A percentile compares a stretch with the other conserved stretches of the same genome.
Conservation (phyloP, 2,113 vertebrate genomes). For the Colossoma macropomum region DNA sequence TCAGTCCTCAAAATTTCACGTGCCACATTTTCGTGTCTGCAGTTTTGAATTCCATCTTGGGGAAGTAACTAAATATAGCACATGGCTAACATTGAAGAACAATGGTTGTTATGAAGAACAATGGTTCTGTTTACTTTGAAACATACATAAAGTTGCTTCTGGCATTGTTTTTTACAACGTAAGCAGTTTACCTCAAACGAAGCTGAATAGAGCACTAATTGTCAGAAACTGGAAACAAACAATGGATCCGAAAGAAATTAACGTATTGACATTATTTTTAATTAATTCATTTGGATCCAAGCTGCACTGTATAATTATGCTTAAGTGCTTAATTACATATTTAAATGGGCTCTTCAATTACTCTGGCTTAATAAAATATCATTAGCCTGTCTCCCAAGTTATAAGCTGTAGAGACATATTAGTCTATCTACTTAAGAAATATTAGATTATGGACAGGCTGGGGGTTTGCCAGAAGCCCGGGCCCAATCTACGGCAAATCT, state of each 20-base stretch:
- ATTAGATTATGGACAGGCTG: conserved; percentile 73
- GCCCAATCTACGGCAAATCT: conserved; percentile 78
- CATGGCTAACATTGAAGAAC: neutral
- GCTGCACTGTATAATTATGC: conserved; percentile 89
- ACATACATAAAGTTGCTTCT: neutral
- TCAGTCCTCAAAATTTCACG: conserved; percentile 14
- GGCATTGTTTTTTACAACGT: conserved; percentile 46
- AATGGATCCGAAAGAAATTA: conserved; percentile 87
- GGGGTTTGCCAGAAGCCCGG: conserved; percentile 70
- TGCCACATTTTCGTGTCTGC: neutral
- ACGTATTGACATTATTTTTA: conserved; percentile 88
- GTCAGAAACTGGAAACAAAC: conserved; percentile 79
- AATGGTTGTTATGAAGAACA: neutral
- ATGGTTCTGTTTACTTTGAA: neutral
- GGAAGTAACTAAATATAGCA: neutral
- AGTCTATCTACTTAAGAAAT: conserved; percentile 78
- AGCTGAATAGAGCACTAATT: conserved; percentile 81
- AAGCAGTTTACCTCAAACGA: conserved; percentile 69
- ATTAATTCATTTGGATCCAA: conserved; percentile 89
- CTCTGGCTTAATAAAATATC: conserved; percentile 89
- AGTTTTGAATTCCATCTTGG: conserved; percentile 13
- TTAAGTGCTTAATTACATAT: conserved; percentile 96
- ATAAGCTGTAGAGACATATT: conserved; percentile 78
- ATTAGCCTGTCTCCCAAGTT: conserved; percentile 88
- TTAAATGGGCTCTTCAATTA: conserved; percentile 94